A percentile compares a stretch with the other conserved stretches of the same genome.
Evolutionary conservation across 2,888 invertebrate genomes (phyloP).

Genomic region (Trichacis sp.): DNA sequence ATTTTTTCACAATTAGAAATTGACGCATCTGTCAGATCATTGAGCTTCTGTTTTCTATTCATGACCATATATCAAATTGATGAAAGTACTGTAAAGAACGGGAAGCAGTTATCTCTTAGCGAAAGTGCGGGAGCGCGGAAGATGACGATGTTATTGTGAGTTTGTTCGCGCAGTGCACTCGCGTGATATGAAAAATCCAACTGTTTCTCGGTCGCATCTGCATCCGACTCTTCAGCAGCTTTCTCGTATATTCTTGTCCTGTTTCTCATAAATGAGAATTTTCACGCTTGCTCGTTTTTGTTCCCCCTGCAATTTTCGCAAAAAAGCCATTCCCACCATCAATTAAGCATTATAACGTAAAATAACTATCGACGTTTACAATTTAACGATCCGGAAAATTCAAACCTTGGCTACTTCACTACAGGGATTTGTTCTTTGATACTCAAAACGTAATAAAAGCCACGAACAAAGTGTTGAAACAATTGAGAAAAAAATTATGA

Average conservation of each 20-base stretch:
- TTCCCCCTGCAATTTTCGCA: conserved; percentile 11
- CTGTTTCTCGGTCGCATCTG: conserved; percentile 35
- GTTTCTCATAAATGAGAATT: conserved; percentile 38
- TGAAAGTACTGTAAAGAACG: background rate
- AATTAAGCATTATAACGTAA: too few relatives aligned
- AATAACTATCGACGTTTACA: too few relatives aligned
- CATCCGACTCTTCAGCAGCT: conserved; percentile 27
- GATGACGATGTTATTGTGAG: conserved; percentile 14
- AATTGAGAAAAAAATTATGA: too few relatives aligned
- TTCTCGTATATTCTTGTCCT: conserved; percentile 37
- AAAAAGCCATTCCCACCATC: background rate
- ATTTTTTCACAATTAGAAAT: background rate
- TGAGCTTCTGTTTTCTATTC: background rate
- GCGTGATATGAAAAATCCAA: conserved; percentile 27
- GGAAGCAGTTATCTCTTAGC: conserved; percentile 4
- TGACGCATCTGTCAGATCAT: background rate
- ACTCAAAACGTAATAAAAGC: too few relatives aligned
- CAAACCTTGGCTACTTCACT: too few relatives aligned
- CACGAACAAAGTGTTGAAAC: too few relatives aligned
- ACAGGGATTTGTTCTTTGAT: too few relatives aligned
- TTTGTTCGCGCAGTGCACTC: conserved; percentile 7
- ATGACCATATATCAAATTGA: background rate
- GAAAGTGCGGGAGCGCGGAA: conserved; percentile 6
- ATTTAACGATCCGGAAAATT: too few relatives aligned
- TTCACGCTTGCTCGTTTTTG: conserved; percentile 30